A percentile compares a stretch with the other conserved stretches of the same genome.
Evolutionary conservation across 2,888 invertebrate genomes (phyloP).

Genomic region (Spodoptera picta): DNA sequence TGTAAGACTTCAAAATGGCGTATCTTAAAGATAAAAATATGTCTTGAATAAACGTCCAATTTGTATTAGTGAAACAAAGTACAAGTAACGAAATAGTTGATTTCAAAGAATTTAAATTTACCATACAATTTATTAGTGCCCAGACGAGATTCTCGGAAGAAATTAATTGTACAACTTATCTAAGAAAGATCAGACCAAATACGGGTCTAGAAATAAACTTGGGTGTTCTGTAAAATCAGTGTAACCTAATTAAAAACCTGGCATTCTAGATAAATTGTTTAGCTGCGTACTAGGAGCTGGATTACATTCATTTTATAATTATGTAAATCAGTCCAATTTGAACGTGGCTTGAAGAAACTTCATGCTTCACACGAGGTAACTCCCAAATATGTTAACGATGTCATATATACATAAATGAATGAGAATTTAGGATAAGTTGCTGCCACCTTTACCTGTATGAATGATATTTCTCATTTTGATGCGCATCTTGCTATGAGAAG

Average conservation of each 20-base stretch:
- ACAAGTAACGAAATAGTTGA: no score
- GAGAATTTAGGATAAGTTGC: conserved; percentile 37
- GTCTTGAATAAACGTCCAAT: background rate
- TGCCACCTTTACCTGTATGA: conserved; percentile 35
- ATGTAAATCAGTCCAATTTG: conserved; percentile 51
- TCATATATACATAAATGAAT: conserved; percentile 54
- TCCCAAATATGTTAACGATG: conserved; percentile 56
- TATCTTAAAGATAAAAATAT: conserved; percentile 15
- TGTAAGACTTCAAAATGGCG: conserved; percentile 17
- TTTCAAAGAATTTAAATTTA: background rate
- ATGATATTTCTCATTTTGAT: conserved; percentile 44
- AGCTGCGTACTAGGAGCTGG: conserved; percentile 32
- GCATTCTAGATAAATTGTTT: conserved; percentile 49
- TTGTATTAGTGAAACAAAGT: no score
- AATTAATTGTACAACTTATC: background rate
- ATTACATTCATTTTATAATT: conserved; percentile 50
- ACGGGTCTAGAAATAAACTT: background rate
- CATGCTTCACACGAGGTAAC: conserved; percentile 40
- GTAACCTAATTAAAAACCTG: conserved; percentile 26
- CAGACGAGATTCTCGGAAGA: background rate
- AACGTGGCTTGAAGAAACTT: conserved; percentile 40
- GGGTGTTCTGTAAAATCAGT: conserved; percentile 16
- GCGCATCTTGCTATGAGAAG: conserved; percentile 25
- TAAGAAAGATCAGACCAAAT: background rate
- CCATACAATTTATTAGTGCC: background rate